Conservation (phyloP, 2,113 vertebrate species). For the Nipponia nippon region DNA sequence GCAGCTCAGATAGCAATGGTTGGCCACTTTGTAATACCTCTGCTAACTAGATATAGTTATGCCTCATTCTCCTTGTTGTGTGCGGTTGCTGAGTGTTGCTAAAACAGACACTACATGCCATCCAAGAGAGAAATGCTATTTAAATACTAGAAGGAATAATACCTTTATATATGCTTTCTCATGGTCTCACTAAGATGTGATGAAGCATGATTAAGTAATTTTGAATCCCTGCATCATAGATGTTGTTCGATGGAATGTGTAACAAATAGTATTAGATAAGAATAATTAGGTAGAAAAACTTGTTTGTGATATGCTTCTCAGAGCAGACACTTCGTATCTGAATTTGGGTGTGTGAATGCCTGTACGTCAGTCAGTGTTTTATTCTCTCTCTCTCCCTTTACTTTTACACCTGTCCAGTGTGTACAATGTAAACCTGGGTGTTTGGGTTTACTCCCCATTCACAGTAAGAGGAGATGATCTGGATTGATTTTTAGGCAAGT, state of each 20-base stretch:
- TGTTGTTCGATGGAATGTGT: not conserved
- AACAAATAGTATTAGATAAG: not conserved
- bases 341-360: not conserved
- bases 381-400: not conserved
- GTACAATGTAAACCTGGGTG: not conserved
- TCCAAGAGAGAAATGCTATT: not conserved
- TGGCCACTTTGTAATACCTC: not conserved
- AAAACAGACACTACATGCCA: not conserved
- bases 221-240: not conserved
- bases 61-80: not conserved
- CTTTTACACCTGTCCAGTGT: not conserved
- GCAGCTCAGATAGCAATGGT: not conserved
- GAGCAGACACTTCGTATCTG: not conserved
- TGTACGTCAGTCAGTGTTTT: not conserved
- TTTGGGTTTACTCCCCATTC: not conserved
- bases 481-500: not conserved
- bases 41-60: not conserved
- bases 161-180: not conserved
- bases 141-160: not conserved
- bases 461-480: not conserved
- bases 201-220: not conserved
- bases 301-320: not conserved
- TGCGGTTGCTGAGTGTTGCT: not conserved
- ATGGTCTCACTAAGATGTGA: not conserved
- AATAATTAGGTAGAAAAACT: constrained; percentile 30